These are phyloP conservation scores for Astropecten irregularis DNA, from an alignment of 53 echinoderm and acorn worm species.

Conservation along the genomic window DNA sequence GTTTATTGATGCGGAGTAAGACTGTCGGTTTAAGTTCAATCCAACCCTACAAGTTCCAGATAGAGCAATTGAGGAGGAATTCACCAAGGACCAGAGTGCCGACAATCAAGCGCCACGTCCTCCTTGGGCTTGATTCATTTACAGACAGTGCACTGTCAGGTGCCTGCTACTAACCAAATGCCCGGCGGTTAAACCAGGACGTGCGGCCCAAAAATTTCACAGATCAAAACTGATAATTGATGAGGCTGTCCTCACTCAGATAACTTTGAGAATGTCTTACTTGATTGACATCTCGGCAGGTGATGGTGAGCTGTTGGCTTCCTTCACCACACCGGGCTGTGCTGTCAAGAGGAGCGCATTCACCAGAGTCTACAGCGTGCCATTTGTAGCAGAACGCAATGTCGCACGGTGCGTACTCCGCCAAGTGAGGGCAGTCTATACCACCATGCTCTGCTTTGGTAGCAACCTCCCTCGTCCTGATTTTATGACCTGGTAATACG, in stretches of 20 bases:
- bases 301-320: slow-evolving; percentile 55
- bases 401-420: slow-evolving; percentile 82
- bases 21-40: too few relatives aligned
- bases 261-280: slow-evolving; percentile 45
- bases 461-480: slow-evolving; percentile 69
- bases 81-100: too few relatives aligned
- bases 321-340: slow-evolving; percentile 76
- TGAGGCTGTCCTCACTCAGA: not conserved
- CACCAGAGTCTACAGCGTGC: slow-evolving; percentile 53
- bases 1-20: too few relatives aligned
- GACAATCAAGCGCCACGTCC: not conserved
- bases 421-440: slow-evolving; percentile 78
- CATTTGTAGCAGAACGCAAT: slow-evolving; percentile 78
- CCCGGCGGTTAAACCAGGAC: not conserved
- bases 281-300: slow-evolving; percentile 75
- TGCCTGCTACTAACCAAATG: not conserved
- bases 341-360: slow-evolving; percentile 61
- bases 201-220: not conserved
- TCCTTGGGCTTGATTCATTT: slow-evolving; percentile 27
- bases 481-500: slow-evolving; percentile 68
- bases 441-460: slow-evolving; percentile 66
- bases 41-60: too few relatives aligned
- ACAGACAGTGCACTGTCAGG: slow-evolving; percentile 2
- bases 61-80: too few relatives aligned
- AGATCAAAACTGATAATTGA: slow-evolving; percentile 21